phyloP scores from a whole-genome alignment of 1,140 invertebrate genomes.

The Carposina sasakii region DNA sequence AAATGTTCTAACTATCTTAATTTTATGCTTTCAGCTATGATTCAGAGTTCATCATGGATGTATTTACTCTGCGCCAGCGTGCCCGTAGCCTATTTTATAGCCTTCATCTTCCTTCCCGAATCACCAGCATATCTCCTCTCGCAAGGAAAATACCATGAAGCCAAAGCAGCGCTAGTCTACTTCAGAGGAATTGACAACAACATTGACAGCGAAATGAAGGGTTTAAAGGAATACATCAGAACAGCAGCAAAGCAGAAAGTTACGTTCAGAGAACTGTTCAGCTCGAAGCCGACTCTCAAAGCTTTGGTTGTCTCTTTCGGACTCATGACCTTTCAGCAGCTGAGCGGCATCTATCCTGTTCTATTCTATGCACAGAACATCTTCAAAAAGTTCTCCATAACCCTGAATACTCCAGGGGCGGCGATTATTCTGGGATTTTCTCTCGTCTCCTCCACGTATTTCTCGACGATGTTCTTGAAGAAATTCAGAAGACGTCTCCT shows the following conservation, averaged over 20 bases:
- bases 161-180: slow-evolving; percentile 76
- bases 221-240: slow-evolving; percentile 69
- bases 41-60: slow-evolving; percentile 73
- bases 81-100: slow-evolving; percentile 77
- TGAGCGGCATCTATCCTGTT: slow-evolving; percentile 85
- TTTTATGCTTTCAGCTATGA: slow-evolving; percentile 72
- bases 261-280: slow-evolving; percentile 60
- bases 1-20: too few species aligned
- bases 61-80: slow-evolving; percentile 79
- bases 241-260: slow-evolving; percentile 54
- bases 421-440: slow-evolving; percentile 81
- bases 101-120: slow-evolving; percentile 86
- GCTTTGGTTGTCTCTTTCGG: slow-evolving; percentile 71
- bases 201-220: slow-evolving; percentile 74
- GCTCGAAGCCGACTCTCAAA: slow-evolving; percentile 68
- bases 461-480: slow-evolving; percentile 82
- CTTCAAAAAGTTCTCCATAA: slow-evolving; percentile 73
- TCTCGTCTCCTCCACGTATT: slow-evolving; percentile 80
- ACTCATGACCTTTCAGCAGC: slow-evolving; percentile 88
- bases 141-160: slow-evolving; percentile 70
- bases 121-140: slow-evolving; percentile 77
- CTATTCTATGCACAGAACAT: slow-evolving; percentile 84
- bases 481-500: slow-evolving; percentile 81
- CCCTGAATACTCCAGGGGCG: slow-evolving; percentile 60
- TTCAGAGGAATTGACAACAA: slow-evolving; percentile 81